Conservation (phyloP, 2,797 vertebrate genomes). For the Acropternis orthonyx region DNA sequence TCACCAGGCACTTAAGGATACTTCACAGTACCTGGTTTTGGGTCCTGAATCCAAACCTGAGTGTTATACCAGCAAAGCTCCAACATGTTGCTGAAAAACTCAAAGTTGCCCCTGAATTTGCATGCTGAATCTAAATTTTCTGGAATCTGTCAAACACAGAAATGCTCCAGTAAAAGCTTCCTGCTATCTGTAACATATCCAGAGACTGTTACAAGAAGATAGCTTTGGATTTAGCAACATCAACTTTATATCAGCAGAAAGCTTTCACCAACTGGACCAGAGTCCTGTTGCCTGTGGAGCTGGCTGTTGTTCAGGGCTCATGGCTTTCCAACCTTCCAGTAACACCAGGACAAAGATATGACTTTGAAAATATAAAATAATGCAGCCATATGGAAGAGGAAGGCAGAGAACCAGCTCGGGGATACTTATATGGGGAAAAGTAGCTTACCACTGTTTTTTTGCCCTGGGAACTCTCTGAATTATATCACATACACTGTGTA, state of each 20-base stretch:
- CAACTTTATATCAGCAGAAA: not conserved
- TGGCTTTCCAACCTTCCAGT: not conserved
- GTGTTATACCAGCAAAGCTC: not conserved
- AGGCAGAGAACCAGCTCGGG: not conserved
- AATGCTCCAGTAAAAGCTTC: not conserved
- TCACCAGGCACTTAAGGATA: not conserved
- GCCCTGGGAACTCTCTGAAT: not conserved
- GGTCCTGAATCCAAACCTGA: not conserved
- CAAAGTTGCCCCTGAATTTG: not conserved
- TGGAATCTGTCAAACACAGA: not conserved
- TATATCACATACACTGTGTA: not conserved
- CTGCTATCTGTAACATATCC: not conserved
- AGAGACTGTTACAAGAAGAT: not conserved
- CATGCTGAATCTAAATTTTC: not conserved
- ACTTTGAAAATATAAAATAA: not conserved
- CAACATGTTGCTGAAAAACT: not conserved
- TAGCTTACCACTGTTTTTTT: not conserved
- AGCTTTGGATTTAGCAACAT: not conserved
- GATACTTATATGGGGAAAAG: not conserved
- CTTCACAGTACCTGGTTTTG: not conserved
- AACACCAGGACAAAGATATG: not conserved
- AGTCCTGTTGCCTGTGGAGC: not conserved
- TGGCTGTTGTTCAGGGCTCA: not conserved
- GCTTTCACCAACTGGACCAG: not conserved
- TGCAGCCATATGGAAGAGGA: not conserved